Conservation (phyloP, 2,113 vertebrate genomes). For the Rhegmatorhina hoffmannsi region DNA sequence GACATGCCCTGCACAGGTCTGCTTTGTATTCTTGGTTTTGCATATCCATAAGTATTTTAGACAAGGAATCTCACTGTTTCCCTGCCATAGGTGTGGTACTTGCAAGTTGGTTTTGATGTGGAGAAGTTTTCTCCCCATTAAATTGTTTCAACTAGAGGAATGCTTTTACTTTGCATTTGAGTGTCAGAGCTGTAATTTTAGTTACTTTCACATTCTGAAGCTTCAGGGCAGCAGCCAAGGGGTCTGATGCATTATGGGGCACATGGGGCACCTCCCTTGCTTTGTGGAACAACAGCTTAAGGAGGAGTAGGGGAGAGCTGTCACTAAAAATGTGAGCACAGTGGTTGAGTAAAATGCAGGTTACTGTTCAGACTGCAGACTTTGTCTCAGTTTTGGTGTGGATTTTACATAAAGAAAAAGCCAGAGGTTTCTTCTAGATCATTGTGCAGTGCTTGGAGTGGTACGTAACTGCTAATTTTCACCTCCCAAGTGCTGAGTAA, state of each 20-base stretch:
- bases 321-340: not conserved
- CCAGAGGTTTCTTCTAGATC: constrained; percentile 4
- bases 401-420: constrained; percentile 24
- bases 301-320: not conserved
- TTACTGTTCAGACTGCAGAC: not conserved
- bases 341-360: constrained; percentile 18
- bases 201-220: not conserved
- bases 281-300: not conserved
- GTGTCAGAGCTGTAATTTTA: not conserved
- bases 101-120: not conserved
- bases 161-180: not conserved
- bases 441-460: not conserved
- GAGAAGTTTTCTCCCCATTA: not conserved
- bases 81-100: not conserved
- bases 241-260: not conserved
- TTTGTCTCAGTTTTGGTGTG: not conserved
- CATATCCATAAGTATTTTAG: fast-evolving
- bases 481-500: constrained; percentile 15
- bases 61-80: not conserved
- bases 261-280: not conserved
- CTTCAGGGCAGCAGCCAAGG: too few relatives aligned
- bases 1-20: not conserved
- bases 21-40: not conserved
- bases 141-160: not conserved
- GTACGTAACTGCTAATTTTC: constrained; percentile 47